Conservation (phyloP, 2,888 invertebrate genomes). For the Ochropleura plecta region DNA sequence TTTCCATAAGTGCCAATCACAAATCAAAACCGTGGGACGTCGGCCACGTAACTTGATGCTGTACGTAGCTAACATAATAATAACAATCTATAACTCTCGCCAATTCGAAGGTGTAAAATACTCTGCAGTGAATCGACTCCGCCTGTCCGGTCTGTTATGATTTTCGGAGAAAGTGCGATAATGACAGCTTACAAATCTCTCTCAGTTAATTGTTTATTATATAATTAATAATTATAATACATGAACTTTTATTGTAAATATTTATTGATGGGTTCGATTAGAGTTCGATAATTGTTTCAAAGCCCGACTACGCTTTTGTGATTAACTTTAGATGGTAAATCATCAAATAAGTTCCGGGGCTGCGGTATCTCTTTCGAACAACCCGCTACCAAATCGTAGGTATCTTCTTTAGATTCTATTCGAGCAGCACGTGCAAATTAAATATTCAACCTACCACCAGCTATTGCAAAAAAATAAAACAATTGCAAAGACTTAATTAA, state of each 20-base stretch:
- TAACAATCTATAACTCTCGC: constrained; percentile 63
- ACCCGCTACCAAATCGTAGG: too few species aligned
- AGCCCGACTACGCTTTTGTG: constrained; percentile 39
- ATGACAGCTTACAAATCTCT: constrained; percentile 63
- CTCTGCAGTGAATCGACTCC: constrained; percentile 48
- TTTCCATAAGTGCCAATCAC: constrained; percentile 56
- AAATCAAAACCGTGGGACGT: constrained; percentile 54
- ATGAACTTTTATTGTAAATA: constrained; percentile 56
- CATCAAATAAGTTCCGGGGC: too few species aligned
- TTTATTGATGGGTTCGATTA: constrained; percentile 44
- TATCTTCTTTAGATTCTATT: background rate
- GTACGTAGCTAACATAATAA: constrained; percentile 51
- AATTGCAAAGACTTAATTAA: constrained; percentile 64
- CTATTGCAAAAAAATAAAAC: constrained; percentile 34
- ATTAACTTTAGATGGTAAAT: constrained; percentile 20
- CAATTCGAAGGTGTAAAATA: constrained; percentile 63
- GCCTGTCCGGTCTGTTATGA: constrained; percentile 62
- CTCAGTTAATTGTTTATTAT: constrained; percentile 62
- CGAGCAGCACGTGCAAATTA: background rate
- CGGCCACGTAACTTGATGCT: constrained; percentile 47
- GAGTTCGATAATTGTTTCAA: constrained; percentile 48
- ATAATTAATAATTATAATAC: constrained; percentile 58
- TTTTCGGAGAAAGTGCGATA: constrained; percentile 67
- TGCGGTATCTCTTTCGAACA: too few species aligned
- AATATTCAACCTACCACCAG: constrained; percentile 30